phyloP scores from a whole-genome alignment of 2,888 invertebrate genomes.

The Sussaba pulchella region DNA sequence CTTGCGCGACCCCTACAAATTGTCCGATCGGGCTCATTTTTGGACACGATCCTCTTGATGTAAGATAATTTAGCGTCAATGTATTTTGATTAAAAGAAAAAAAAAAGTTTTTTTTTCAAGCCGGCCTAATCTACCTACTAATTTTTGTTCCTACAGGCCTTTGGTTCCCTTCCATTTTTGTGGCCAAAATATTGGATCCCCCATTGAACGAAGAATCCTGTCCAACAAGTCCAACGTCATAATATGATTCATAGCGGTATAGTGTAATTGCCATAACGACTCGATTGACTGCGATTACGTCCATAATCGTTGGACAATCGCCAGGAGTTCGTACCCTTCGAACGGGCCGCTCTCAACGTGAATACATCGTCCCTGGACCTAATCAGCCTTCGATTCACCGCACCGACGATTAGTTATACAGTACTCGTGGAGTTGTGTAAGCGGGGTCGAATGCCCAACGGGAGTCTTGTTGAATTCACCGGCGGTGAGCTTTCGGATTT shows the following conservation, averaged over 20 bases:
- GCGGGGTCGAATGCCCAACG: slow-evolving; percentile 23
- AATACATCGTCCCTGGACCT: slow-evolving; percentile 18
- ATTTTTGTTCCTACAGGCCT: too few species aligned
- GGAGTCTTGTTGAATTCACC: slow-evolving; percentile 32
- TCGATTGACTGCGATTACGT: slow-evolving; percentile 23
- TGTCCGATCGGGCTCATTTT: too few species aligned
- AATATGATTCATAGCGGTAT: background rate
- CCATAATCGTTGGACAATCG: slow-evolving; percentile 43
- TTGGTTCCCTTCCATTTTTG: too few species aligned
- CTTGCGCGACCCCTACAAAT: too few species aligned
- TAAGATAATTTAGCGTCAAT: too few species aligned
- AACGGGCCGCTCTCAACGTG: slow-evolving; percentile 13
- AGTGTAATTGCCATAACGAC: slow-evolving; percentile 31
- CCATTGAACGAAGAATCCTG: too few species aligned
- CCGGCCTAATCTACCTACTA: too few species aligned
- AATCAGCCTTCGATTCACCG: slow-evolving; percentile 49
- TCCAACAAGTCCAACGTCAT: background rate
- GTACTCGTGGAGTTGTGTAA: slow-evolving; percentile 1
- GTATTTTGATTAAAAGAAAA: too few species aligned
- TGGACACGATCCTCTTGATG: too few species aligned
- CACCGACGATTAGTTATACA: slow-evolving; percentile 9
- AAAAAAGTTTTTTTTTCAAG: too few species aligned
- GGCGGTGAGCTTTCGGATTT: background rate
- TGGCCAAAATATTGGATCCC: too few species aligned
- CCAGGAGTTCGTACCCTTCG: slow-evolving; percentile 19